Conservation (phyloP, 2,113 vertebrate genomes). For the Brachionichthys hirsutus region DNA sequence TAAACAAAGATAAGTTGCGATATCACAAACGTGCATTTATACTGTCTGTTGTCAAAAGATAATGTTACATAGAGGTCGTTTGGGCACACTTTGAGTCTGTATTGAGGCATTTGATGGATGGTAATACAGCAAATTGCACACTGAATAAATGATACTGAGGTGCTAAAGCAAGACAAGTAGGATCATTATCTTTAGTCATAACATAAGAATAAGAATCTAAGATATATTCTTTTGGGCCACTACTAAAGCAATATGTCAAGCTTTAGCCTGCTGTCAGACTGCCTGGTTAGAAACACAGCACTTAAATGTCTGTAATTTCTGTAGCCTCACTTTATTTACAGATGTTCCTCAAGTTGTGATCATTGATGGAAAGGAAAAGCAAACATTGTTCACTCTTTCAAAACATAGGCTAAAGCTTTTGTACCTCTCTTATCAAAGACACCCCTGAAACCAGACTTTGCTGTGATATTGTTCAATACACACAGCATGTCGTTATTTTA, state of each 20-base stretch:
- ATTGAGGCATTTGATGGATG: slow-evolving; percentile 49
- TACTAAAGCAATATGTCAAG: slow-evolving; percentile 27
- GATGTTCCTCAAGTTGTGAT: not conserved
- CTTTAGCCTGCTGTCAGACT: slow-evolving; percentile 9
- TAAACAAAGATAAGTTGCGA: slow-evolving; percentile 72
- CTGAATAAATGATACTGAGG: slow-evolving; percentile 40
- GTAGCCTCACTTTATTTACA: not conserved
- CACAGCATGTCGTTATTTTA: too few relatives aligned
- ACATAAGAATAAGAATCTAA: slow-evolving; percentile 43
- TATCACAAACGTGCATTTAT: slow-evolving; percentile 61
- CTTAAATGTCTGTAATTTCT: not conserved
- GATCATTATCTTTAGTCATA: slow-evolving; percentile 55
- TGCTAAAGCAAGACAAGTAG: slow-evolving; percentile 44
- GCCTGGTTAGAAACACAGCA: not conserved
- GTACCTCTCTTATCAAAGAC: too few relatives aligned
- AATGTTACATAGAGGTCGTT: slow-evolving; percentile 69
- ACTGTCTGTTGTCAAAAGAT: slow-evolving; percentile 67
- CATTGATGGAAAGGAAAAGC: not conserved
- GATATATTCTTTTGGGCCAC: slow-evolving; percentile 37
- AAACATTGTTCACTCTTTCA: not conserved
- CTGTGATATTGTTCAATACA: too few relatives aligned
- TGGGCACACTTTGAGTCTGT: slow-evolving; percentile 51
- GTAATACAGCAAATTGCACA: slow-evolving; percentile 55
- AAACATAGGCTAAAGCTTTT: too few relatives aligned
- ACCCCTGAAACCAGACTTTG: too few relatives aligned